These are phyloP conservation scores for Mamestra configurata DNA, from an alignment of 1,140 invertebrate species.

Conservation along the genomic window DNA sequence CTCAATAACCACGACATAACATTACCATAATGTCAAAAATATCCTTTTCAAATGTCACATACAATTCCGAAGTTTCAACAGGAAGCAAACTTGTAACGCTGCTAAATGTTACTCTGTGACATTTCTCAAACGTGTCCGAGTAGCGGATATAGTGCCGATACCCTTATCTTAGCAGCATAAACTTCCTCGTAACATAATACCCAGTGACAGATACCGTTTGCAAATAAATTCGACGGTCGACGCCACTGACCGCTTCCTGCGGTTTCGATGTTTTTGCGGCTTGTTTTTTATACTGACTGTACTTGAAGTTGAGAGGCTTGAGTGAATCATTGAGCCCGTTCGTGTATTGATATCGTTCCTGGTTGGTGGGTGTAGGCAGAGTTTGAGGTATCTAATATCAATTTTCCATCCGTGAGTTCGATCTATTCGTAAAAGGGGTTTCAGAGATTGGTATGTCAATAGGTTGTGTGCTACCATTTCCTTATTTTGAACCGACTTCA, in stretches of 20 bases:
- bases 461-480: too few species aligned
- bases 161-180: constrained; percentile 63
- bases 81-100: constrained; percentile 12
- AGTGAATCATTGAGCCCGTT: constrained; percentile 39
- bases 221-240: constrained; percentile 60
- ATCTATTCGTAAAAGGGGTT: too few species aligned
- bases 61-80: constrained; percentile 20
- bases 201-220: constrained; percentile 50
- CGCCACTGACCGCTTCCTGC: constrained; percentile 60
- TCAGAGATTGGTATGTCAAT: too few species aligned
- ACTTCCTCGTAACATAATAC: constrained; percentile 64
- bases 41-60: constrained; percentile 14
- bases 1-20: not conserved
- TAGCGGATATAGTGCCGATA: constrained; percentile 58
- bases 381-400: too few species aligned
- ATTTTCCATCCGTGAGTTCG: too few species aligned
- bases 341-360: not conserved
- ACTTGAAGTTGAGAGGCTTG: constrained; percentile 46
- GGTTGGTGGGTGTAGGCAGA: too few species aligned
- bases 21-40: constrained; percentile 19
- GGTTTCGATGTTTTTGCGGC: constrained; percentile 37
- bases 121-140: constrained; percentile 29
- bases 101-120: constrained; percentile 1
- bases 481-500: too few species aligned
- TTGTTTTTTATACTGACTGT: constrained; percentile 37